Percentiles rank a stretch among this genome's conserved stretches.
Evolutionary conservation across 37 sponge, comb jelly and placozoan genomes (phyloP).

Genomic region (Mnemiopsis leidyi): DNA sequence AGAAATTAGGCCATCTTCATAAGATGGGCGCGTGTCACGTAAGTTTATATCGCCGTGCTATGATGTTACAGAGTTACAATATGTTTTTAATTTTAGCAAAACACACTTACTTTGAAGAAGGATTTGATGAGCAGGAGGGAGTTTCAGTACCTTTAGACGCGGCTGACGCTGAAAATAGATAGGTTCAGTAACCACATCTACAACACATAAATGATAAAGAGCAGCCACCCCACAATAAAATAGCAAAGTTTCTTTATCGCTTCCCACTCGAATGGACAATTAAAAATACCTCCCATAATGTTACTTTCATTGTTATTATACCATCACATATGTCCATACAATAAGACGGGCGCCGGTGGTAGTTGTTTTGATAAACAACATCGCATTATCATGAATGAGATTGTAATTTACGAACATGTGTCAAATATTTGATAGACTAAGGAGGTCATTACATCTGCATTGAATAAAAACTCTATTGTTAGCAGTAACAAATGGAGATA

Average conservation of each 20-base stretch:
- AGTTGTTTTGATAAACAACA: background rate
- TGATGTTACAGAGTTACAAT: too few species aligned
- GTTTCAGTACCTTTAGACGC: background rate
- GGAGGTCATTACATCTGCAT: too few species aligned
- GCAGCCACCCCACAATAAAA: background rate
- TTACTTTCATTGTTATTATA: background rate
- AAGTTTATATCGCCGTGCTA: too few species aligned
- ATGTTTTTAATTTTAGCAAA: too few species aligned
- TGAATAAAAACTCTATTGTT: too few species aligned
- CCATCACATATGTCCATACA: background rate
- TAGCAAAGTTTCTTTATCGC: background rate
- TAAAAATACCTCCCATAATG: background rate
- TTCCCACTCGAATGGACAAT: background rate
- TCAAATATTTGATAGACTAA: background rate
- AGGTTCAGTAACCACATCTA: background rate
- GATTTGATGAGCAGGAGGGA: background rate
- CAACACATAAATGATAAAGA: background rate
- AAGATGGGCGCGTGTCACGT: too few species aligned
- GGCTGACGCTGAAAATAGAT: background rate
- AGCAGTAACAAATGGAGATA: too few species aligned
- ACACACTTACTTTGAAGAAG: background rate
- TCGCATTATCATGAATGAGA: too few species aligned
- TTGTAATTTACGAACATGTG: background rate
- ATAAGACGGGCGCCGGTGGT: background rate
- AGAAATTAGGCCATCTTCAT: too few species aligned